phyloP scores from a whole-genome alignment of 2,113 vertebrate species.

The Naja naja region DNA sequence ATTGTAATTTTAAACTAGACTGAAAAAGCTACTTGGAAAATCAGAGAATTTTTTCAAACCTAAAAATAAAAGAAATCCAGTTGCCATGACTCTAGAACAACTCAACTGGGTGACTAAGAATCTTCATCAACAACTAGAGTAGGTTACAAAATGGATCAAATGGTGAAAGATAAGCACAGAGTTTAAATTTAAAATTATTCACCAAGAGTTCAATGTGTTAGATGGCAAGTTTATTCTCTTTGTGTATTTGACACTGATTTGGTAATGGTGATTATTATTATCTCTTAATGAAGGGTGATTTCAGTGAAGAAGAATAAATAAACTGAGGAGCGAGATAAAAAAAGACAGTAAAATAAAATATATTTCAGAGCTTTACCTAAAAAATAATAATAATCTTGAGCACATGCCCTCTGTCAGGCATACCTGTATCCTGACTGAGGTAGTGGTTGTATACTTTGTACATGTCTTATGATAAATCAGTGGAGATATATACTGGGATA shows the following conservation, averaged over 20 bases:
- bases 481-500: background rate
- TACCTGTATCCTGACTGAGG: background rate
- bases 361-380: background rate
- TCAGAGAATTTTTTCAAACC: background rate
- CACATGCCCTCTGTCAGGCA: background rate
- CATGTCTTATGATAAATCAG: background rate
- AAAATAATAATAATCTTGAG: background rate
- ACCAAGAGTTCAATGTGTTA: constrained; percentile 33
- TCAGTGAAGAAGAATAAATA: background rate
- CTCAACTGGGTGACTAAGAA: background rate
- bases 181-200: constrained; percentile 52
- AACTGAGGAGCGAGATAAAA: background rate
- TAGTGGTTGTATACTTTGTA: background rate
- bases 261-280: background rate
- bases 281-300: background rate
- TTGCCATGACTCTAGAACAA: background rate
- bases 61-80: background rate
- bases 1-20: background rate
- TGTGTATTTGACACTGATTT: constrained; percentile 41
- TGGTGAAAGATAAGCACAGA: constrained; percentile 36
- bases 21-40: background rate
- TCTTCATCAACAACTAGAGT: background rate
- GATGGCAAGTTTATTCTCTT: constrained; percentile 12
- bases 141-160: background rate
- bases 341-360: background rate